Base-by-base conservation (phyloP, 2,113 vertebrate species). In the Mesocricetus auratus region DNA sequence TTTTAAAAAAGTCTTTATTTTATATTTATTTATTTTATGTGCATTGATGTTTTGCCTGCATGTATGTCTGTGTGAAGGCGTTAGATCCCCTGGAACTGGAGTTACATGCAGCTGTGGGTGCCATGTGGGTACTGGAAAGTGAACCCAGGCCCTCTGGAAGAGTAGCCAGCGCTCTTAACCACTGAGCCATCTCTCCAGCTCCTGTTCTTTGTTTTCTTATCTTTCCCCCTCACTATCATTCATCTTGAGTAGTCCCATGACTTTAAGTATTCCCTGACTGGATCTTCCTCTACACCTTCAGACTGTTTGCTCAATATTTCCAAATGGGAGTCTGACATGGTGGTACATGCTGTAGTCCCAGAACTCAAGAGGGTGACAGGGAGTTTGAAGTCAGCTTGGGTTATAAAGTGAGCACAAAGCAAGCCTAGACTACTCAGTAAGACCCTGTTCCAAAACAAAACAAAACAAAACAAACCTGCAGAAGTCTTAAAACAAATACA, bases 241-340 rank as follows among this genome's bases (percentile, higher is more conserved):
- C 69, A 58, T 86, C 83, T 82, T 66, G 77, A 36, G 7, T 64
- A 78, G 33, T 81, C 39, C 15, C 16, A 24, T 68, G 82, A 16
- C 75, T 94, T 89, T 86, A 71, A 85, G 71, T 90, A 62, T 31
- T 39, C 39, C 45, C 42, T 91, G 73, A 50, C 45, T 83, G 42
- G 85, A 66, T n/a, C 26, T 86, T 85, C 33, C 7, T 29, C 12
- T 21, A 60, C 56, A 75, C 69, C 47, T 93, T n/a, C 56, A 81
- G 66, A 66, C 68, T 83, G 53, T 56, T 73, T 86, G 12, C 60
- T 74, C 62, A 73, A 11, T 36, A 42, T 82, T 82, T 91, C 77
- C 39, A 31, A 21, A 11, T 56, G 56, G 22, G 81, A 66, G 36
- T 47, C 45, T 42, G 50, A 36, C 11, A 11, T 58, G 24, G 69